These are phyloP conservation scores for Oligia fasciuncula DNA, from an alignment of 2,888 invertebrate species.

Conservation along the genomic window DNA sequence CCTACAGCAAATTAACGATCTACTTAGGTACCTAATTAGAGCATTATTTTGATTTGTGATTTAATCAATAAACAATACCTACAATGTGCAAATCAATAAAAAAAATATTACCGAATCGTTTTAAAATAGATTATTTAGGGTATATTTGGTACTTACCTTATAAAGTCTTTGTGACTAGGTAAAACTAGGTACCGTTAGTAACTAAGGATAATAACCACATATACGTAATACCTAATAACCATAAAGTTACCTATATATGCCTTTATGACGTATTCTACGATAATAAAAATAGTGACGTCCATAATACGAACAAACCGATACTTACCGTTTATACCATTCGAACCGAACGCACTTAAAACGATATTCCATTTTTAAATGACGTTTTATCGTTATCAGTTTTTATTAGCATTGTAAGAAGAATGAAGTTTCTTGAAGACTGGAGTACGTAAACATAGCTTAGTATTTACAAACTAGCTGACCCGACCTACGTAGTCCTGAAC, in stretches of 20 bases:
- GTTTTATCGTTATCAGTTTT: not conserved
- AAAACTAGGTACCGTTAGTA: not conserved
- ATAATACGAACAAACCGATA: not conserved
- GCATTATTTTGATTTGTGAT: constrained; percentile 2
- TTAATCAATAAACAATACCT: not conserved
- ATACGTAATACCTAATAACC: not conserved
- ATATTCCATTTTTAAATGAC: constrained; percentile 34
- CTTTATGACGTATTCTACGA: not conserved
- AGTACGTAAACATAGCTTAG: not conserved
- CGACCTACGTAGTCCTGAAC: not conserved
- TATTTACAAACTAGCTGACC: not conserved
- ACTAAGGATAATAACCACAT: not conserved
- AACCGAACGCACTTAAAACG: not conserved
- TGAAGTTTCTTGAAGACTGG: not conserved
- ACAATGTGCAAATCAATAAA: not conserved
- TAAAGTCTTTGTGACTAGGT: not conserved
- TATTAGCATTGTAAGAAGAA: not conserved
- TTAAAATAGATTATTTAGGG: not conserved
- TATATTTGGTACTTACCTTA: not conserved
- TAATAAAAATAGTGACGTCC: constrained; percentile 3
- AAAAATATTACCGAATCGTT: not conserved
- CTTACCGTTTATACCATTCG: not conserved
- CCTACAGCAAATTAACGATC: not conserved
- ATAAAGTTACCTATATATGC: not conserved
- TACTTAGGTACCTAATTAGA: not conserved